Conservation (phyloP, 2,797 vertebrate genomes). For the Crocodylus rhombifer region DNA sequence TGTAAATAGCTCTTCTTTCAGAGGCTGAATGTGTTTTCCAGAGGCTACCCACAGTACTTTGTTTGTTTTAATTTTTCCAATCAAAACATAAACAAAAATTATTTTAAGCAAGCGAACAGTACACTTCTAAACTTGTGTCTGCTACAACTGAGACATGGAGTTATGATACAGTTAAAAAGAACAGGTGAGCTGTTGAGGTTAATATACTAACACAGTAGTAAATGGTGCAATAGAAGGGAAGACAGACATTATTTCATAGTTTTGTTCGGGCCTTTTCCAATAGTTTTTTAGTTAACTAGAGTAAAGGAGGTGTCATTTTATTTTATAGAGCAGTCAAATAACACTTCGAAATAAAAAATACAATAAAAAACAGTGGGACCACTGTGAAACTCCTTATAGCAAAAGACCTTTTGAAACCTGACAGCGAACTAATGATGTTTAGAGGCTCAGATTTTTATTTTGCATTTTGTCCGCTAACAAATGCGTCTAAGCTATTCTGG, state of each 20-base stretch:
- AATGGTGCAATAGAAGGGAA: not conserved
- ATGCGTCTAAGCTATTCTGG: not conserved
- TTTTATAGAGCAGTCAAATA: constrained; percentile 38
- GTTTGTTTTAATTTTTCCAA: not conserved
- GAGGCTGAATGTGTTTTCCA: not conserved
- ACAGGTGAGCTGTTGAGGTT: constrained; percentile 1
- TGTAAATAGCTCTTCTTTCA: not conserved
- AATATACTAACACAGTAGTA: constrained; percentile 21
- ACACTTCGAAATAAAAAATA: constrained; percentile 30
- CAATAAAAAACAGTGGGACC: constrained; percentile 21
- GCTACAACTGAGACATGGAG: not conserved
- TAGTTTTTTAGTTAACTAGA: constrained; percentile 28
- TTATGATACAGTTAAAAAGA: not conserved
- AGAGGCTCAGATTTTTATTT: constrained; percentile 24
- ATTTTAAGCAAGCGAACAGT: not conserved
- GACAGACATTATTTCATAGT: constrained; percentile 32
- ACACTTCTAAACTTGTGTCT: constrained; percentile 1
- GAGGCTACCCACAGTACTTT: not conserved
- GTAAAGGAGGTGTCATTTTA: constrained; percentile 52
- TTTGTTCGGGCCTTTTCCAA: constrained; percentile 58
- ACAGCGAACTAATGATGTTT: constrained; percentile 26
- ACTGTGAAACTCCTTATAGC: not conserved
- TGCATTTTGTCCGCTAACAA: constrained; percentile 33
- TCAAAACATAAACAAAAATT: constrained; percentile 2
- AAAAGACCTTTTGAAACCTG: constrained; percentile 45